Evolutionary conservation across 2,888 invertebrate genomes (phyloP).

Genomic region (Crioceris asparagi): DNA sequence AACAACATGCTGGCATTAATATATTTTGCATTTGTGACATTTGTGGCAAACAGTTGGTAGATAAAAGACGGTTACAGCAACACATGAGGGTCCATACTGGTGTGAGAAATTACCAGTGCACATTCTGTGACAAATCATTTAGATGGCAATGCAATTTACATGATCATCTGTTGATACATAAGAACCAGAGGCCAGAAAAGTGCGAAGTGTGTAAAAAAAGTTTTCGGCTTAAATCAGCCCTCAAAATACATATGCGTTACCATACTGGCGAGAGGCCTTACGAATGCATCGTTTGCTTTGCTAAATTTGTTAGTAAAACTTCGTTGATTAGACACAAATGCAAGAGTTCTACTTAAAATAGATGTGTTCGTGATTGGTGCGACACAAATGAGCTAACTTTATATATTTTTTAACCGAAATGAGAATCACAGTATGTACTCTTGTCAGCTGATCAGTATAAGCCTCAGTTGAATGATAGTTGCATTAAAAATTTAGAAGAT

Average conservation of each 20-base stretch:
- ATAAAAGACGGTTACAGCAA: constrained; percentile 41
- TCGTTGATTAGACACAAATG: constrained; percentile 31
- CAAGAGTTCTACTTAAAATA: constrained; percentile 36
- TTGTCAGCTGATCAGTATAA: too few species aligned
- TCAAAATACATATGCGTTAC: constrained; percentile 43
- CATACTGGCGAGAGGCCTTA: constrained; percentile 42
- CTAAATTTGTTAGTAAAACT: constrained; percentile 44
- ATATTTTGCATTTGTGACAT: constrained; percentile 28
- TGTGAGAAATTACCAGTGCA: constrained; percentile 26
- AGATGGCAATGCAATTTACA: neutral
- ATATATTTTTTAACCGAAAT: too few species aligned
- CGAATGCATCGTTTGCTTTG: constrained; percentile 35
- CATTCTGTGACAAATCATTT: neutral
- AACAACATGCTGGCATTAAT: constrained; percentile 4
- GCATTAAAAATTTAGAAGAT: too few species aligned
- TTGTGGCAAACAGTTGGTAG: constrained; percentile 46
- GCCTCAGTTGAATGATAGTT: too few species aligned
- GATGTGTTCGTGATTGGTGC: too few species aligned
- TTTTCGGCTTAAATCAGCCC: constrained; percentile 43
- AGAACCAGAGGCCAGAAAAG: constrained; percentile 25
- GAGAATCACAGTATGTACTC: too few species aligned
- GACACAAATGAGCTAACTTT: too few species aligned
- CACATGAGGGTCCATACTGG: constrained; percentile 45
- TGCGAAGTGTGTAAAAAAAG: constrained; percentile 46
- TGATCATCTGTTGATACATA: neutral